Base-by-base conservation (phyloP, 2,797 vertebrate genomes). In the Craterocephalus amniculus region DNA sequence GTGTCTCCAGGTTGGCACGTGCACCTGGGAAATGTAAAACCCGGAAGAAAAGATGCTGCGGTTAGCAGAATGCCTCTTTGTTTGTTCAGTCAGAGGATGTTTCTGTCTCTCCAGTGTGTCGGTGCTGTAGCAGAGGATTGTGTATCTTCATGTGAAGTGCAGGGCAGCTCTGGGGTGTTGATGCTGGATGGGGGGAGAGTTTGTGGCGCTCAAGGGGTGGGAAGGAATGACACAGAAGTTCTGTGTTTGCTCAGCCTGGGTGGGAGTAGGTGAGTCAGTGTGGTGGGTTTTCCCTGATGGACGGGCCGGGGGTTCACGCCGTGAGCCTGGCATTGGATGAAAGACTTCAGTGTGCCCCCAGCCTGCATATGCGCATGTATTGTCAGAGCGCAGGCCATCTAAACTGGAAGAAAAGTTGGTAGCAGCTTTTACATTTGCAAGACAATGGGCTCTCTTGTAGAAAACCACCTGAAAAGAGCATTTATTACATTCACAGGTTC, bases 271-370 rank as follows among this genome's bases (percentile, higher is more conserved):
- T 83, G 86, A 83, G 74, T 85, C 69, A 73, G 65, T 71, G 45
- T 75, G 66, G 80, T 63, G 57, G 58, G 58, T 32, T 55, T 68
- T 40, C 66, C 63, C 70, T 75, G 84, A 67, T 51, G 7, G 55
- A n/a, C 9, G 20, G 20, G 18, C 38, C 18, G 20, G 43, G 72
- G 68, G 76, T 69, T 22, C 54, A 80, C 73, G 18, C 74, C 83
- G 68, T 70, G 68, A 34, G 67, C 75, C 78, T 88, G 80, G 84
- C 83, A 67, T 58, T 65, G 80, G 80, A 90, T 88, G 80, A 93
- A 91, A 88, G 81, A 60, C 61, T 61, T 73, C 60, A 89, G 85
- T 90, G 85, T 89, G 43, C 67, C 76, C 74, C 49, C 74, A 61
- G 52, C 45, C 43, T 67, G 27, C n/a, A n/a, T n/a, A n/a, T n/a